Evolutionary conservation across 2,113 vertebrate genomes (phyloP).

Genomic region (Gallinago paraguaiae): DNA sequence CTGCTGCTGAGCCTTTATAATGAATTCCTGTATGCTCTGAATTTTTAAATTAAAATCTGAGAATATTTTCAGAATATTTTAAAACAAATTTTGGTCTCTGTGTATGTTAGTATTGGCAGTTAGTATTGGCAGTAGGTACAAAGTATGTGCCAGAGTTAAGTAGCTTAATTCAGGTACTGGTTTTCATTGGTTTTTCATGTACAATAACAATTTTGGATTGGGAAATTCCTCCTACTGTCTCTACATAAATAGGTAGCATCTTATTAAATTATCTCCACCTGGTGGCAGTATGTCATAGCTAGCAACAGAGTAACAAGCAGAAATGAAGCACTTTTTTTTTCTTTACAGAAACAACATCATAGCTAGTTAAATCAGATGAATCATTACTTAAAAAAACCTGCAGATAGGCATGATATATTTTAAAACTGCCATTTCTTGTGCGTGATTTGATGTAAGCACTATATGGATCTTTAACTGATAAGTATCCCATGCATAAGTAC

Average conservation of each 20-base stretch:
- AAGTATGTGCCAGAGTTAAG: not conserved
- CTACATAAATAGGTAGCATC: not conserved
- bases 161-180: not conserved
- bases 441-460: not conserved
- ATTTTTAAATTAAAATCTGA: not conserved
- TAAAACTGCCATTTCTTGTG: not conserved
- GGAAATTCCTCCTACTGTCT: not conserved
- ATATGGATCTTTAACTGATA: not conserved
- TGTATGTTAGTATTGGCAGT: not conserved
- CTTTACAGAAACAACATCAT: not conserved
- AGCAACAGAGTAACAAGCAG: not conserved
- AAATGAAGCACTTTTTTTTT: not conserved
- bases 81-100: not conserved
- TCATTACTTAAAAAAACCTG: not conserved
- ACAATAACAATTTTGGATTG: not conserved
- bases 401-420: not conserved
- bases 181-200: not conserved
- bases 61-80: not conserved
- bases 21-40: not conserved
- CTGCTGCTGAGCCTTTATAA: not conserved
- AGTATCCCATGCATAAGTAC: not conserved
- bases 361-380: not conserved
- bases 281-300: conserved; percentile 65
- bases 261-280: conserved; percentile 51
- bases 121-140: not conserved